These are phyloP conservation scores for Lophochroa leadbeateri DNA, from an alignment of 2,113 vertebrate genomes.

Conservation along the genomic window DNA sequence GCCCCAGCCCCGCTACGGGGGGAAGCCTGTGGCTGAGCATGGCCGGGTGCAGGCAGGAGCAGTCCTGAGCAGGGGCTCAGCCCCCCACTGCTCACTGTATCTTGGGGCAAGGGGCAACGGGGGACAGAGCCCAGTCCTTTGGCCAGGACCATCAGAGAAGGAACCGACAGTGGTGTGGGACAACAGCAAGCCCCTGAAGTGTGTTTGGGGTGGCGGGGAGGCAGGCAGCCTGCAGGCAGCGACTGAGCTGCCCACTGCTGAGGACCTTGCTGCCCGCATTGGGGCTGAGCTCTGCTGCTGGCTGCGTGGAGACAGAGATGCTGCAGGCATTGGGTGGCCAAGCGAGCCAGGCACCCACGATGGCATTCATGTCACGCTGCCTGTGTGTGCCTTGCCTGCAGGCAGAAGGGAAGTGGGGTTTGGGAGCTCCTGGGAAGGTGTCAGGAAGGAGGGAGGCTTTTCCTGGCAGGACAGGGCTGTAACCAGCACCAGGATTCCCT, in stretches of 20 bases:
- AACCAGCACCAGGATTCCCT: rapidly evolving
- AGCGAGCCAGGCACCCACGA: rapidly evolving
- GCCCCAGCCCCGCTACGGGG: neutral
- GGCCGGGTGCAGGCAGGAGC: neutral
- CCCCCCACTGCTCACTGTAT: rapidly evolving
- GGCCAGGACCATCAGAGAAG: rapidly evolving
- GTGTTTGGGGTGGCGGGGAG: neutral
- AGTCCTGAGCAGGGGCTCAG: rapidly evolving
- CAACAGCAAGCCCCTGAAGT: neutral
- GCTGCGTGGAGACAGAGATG: rapidly evolving
- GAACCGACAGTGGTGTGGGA: rapidly evolving
- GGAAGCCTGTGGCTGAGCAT: neutral
- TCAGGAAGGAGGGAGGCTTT: neutral
- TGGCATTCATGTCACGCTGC: rapidly evolving
- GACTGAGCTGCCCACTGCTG: rapidly evolving
- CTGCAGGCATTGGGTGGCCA: rapidly evolving
- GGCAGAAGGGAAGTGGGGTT: neutral
- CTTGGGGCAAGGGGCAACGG: rapidly evolving
- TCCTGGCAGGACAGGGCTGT: neutral
- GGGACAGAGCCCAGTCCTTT: neutral
- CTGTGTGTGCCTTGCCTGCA: neutral
- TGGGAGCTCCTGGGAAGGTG: neutral
- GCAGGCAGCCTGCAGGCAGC: neutral
- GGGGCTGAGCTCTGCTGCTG: neutral
- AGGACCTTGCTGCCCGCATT: rapidly evolving